phyloP scores from a whole-genome alignment of 2,797 vertebrate species.

The Hippopotamyrus pictus region DNA sequence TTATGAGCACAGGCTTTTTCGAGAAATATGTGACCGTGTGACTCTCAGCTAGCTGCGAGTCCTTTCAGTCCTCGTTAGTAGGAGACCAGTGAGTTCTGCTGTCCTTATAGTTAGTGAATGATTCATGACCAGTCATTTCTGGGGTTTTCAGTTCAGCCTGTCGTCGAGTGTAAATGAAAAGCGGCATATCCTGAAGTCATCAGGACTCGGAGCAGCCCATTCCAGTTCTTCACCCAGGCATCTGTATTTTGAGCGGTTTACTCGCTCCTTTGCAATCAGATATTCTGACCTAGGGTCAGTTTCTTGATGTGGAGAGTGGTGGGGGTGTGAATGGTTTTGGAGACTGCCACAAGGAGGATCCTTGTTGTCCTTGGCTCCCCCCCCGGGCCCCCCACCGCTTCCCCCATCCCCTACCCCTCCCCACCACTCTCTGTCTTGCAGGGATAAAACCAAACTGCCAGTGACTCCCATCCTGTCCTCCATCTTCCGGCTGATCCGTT shows the following conservation, averaged over 20 bases:
- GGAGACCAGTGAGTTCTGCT: neutral
- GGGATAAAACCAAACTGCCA: slow-evolving; percentile 87
- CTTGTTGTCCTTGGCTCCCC: neutral
- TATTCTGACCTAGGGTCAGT: neutral
- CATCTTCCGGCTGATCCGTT: slow-evolving; percentile 80
- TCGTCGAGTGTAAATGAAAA: neutral
- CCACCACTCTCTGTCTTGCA: slow-evolving; percentile 40
- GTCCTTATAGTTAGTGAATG: neutral
- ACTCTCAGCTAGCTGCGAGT: neutral
- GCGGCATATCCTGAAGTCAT: neutral
- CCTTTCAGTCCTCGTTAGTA: neutral
- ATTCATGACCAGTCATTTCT: neutral
- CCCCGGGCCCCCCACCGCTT: too few species aligned
- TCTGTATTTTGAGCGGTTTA: neutral
- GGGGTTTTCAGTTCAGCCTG: neutral
- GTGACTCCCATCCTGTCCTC: slow-evolving; percentile 92
- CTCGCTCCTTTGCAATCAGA: neutral
- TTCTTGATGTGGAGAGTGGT: neutral
- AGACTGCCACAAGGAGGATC: neutral
- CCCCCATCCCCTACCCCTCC: neutral
- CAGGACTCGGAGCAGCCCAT: neutral
- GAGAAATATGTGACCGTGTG: neutral
- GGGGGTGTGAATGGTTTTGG: neutral
- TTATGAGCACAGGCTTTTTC: neutral
- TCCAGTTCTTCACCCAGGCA: neutral